These are phyloP conservation scores for Pollenia griseotomentosa DNA, from an alignment of 2,888 invertebrate genomes.

Conservation along the genomic window DNA sequence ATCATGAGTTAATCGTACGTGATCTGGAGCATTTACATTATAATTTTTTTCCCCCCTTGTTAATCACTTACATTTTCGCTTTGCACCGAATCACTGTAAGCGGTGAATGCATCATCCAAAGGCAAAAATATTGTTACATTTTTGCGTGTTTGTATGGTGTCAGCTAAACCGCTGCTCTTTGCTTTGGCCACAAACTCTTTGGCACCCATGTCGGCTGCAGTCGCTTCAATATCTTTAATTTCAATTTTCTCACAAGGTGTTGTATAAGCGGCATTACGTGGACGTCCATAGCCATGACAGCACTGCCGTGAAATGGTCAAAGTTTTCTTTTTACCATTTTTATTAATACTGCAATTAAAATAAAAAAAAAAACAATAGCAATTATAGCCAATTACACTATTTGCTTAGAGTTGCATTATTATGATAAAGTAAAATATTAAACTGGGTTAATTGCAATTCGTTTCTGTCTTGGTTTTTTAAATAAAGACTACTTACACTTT, in stretches of 20 bases:
- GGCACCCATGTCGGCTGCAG: slow-evolving; percentile 86
- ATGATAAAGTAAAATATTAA: neutral
- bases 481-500: slow-evolving; percentile 81
- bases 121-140: slow-evolving; percentile 88
- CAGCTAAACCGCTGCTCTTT: slow-evolving; percentile 85
- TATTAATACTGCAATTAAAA: slow-evolving; percentile 84
- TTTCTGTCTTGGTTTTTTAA: neutral
- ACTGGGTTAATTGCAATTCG: slow-evolving; percentile 4
- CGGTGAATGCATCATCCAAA: slow-evolving; percentile 86
- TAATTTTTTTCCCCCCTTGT: slow-evolving; percentile 23
- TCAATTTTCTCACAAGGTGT: slow-evolving; percentile 86
- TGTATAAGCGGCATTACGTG: slow-evolving; percentile 82
- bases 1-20: neutral
- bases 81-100: slow-evolving; percentile 85
- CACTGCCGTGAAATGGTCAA: slow-evolving; percentile 88
- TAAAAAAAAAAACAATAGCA: slow-evolving; percentile 41
- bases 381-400: slow-evolving; percentile 36
- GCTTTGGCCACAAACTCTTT: slow-evolving; percentile 86
- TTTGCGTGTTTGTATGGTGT: slow-evolving; percentile 83
- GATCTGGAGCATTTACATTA: slow-evolving; percentile 27
- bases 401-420: neutral
- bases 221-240: slow-evolving; percentile 86
- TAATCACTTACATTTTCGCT: slow-evolving; percentile 84
- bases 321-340: slow-evolving; percentile 87
- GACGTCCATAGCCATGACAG: slow-evolving; percentile 87